Conservation (phyloP, 1,140 invertebrate genomes). For the Mamestra configurata region DNA sequence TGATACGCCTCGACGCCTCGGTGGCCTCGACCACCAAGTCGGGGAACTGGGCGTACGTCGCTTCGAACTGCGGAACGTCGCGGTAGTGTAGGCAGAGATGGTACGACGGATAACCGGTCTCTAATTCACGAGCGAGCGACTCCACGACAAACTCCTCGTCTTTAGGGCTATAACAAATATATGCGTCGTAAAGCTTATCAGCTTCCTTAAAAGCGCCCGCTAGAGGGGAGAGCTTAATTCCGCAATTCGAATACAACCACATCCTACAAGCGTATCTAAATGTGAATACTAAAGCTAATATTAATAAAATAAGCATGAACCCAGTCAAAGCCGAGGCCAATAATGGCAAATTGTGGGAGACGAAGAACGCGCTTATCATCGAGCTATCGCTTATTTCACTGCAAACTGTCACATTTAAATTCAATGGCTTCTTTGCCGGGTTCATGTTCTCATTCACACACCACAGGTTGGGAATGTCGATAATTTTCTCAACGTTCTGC, state of each 20-base stretch:
- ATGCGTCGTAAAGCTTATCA: slow-evolving; percentile 96
- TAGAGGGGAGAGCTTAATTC: slow-evolving; percentile 93
- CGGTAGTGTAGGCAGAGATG: slow-evolving; percentile 95
- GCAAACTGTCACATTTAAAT: slow-evolving; percentile 91
- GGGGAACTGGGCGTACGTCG: slow-evolving; percentile 90
- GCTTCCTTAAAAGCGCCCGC: slow-evolving; percentile 92
- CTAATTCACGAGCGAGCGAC: slow-evolving; percentile 93
- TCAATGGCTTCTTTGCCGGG: slow-evolving; percentile 89
- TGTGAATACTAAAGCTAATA: slow-evolving; percentile 92
- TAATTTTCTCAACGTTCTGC: slow-evolving; percentile 91
- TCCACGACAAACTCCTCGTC: slow-evolving; percentile 96
- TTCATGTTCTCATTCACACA: slow-evolving; percentile 90
- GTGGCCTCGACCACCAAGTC: slow-evolving; percentile 95
- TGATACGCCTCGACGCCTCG: slow-evolving; percentile 93
- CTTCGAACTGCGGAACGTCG: slow-evolving; percentile 94
- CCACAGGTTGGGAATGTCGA: slow-evolving; percentile 90
- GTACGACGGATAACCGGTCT: slow-evolving; percentile 92
- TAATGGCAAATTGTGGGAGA: slow-evolving; percentile 93
- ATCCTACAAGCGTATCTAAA: slow-evolving; percentile 94
- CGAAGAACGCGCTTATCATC: slow-evolving; percentile 91
- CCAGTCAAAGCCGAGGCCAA: slow-evolving; percentile 92
- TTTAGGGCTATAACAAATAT: slow-evolving; percentile 96
- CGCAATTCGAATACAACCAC: slow-evolving; percentile 95
- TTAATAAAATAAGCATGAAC: slow-evolving; percentile 92
- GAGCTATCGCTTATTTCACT: slow-evolving; percentile 90